Evolutionary conservation across 2,797 vertebrate genomes (phyloP).

Genomic region (Poeciliopsis turneri): DNA sequence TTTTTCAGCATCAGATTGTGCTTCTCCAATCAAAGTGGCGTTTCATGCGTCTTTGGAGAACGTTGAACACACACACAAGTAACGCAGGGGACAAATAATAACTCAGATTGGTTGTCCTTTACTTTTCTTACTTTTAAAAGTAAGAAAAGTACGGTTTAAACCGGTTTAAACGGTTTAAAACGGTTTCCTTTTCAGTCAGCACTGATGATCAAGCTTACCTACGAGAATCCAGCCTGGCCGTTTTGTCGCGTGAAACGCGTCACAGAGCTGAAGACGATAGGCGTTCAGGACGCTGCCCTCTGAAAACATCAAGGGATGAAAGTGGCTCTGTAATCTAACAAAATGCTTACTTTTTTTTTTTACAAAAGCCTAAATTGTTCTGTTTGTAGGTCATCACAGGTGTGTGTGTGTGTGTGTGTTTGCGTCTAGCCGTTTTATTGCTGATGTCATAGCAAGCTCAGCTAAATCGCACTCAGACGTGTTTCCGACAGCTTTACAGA

Average conservation of each 20-base stretch:
- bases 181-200: too few species aligned
- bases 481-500: not conserved
- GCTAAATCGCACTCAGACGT: not conserved
- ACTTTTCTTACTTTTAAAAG: not conserved
- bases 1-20: not conserved
- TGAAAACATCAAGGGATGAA: not conserved
- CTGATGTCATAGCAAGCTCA: not conserved
- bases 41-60: not conserved
- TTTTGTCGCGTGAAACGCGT: not conserved
- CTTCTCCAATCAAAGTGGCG: not conserved
- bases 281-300: not conserved
- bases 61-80: not conserved
- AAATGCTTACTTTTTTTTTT: not conserved
- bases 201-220: not conserved
- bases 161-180: too few species aligned
- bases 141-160: too few species aligned
- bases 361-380: not conserved
- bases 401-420: too few species aligned
- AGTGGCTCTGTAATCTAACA: not conserved
- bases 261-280: not conserved
- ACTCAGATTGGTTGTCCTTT: not conserved
- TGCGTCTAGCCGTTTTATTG: not conserved
- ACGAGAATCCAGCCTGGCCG: conserved; percentile 6
- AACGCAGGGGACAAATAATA: not conserved
- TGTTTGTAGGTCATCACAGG: not conserved